Conservation (phyloP, 2,113 vertebrate species). For the Cryptomyrus ogoouensis region DNA sequence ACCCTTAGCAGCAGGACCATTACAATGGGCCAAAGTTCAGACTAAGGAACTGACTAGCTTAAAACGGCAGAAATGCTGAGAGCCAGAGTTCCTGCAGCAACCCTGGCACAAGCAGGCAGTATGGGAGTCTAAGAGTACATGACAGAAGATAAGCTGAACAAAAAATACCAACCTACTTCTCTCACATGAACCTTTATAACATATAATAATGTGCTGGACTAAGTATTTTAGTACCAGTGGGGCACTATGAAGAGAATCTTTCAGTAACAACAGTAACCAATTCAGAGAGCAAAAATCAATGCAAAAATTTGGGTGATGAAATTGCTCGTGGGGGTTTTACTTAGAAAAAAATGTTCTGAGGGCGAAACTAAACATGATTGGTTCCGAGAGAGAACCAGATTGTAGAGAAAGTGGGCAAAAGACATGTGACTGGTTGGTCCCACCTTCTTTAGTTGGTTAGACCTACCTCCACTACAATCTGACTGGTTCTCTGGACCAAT, state of each 20-base stretch:
- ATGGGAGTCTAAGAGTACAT: neutral
- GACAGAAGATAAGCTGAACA: neutral
- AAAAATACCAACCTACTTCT: neutral
- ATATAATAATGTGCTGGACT: neutral
- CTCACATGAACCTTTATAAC: neutral
- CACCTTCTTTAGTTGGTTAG: too few relatives aligned
- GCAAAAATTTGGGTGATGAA: neutral
- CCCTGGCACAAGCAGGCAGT: neutral
- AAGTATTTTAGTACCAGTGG: neutral
- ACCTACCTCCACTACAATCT: neutral
- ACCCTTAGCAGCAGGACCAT: neutral
- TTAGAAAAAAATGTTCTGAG: neutral
- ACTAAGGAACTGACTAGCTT: neutral
- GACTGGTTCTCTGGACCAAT: neutral
- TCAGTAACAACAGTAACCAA: neutral
- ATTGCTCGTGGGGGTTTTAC: neutral
- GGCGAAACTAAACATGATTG: too few relatives aligned
- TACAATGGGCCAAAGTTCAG: neutral
- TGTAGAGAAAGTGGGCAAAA: neutral
- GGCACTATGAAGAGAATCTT: neutral
- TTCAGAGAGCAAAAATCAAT: neutral
- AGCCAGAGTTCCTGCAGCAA: neutral
- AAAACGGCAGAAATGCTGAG: neutral
- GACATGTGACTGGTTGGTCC: neutral
- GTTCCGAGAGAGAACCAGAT: neutral